Base-by-base conservation (phyloP, 2,113 vertebrate genomes). In the Myiozetetes cayanensis region DNA sequence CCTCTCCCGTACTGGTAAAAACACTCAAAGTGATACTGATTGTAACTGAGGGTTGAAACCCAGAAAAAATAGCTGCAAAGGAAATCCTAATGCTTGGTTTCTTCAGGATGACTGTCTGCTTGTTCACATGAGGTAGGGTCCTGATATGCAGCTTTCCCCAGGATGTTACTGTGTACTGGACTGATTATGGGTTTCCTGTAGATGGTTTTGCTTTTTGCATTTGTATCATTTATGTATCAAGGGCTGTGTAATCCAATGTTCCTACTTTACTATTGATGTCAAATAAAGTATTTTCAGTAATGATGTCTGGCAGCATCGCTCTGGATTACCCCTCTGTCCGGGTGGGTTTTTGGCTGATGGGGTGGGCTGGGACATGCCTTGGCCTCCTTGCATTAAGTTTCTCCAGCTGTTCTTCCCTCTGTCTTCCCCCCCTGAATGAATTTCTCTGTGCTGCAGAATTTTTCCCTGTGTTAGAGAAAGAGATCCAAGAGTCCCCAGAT, bases 231-330 rank as follows among this genome's bases (percentile, higher is more conserved):
- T 58, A 91, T 87, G 37, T 95, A 94, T 75, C 43, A 31, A 65
- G 3, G 44, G 73, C 56, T 92, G 12, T 75, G 28, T 79, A 77
- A 86, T 79, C 55, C 9, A 6, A 46, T 87, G 63, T 96, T 89
- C 87, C 85, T 96, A 94, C 81, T 52, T 93, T 93, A 84, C 77
- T 96, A 31, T 96, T 90, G 71, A 85, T 94, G 93, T 96, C 59
- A 95, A 95, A 97, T 94, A 96, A 97, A 88, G 70, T 98, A 97
- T 96, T 97, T 97, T 98, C 96, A 89, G 85, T 92, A 96, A 97
- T 33, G 63, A 79, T 0, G n/a, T 91, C 86, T 93, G 81, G 52
- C 93, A 93, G 88, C 78, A 31, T 93, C 96, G 78, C 79, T 46
- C 76, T 93, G 65, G 63, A 67, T 82, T 79, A 16, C 21, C 41